Conservation (phyloP, 2,888 invertebrate genomes). For the Caenorhabditis macrosperma region DNA sequence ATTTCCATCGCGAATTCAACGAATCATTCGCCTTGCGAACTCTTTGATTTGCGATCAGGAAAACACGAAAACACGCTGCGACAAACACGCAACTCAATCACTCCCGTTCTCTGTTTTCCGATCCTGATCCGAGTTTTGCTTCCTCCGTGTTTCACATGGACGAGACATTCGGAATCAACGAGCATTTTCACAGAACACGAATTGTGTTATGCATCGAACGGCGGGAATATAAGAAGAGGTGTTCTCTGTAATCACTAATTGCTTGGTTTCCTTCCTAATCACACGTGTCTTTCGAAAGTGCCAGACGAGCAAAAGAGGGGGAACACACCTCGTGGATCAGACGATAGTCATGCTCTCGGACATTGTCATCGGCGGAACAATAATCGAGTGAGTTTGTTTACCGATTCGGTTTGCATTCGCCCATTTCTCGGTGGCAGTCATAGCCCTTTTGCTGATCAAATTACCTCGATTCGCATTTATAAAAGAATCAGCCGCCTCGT, state of each 20-base stretch:
- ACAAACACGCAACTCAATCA: neutral
- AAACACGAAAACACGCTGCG: neutral
- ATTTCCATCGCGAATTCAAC: too few species aligned
- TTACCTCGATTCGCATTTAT: neutral
- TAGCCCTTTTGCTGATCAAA: too few species aligned
- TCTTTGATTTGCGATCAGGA: neutral
- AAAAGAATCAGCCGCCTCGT: too few species aligned
- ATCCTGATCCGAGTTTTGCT: neutral
- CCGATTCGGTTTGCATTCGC: too few species aligned
- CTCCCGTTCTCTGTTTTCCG: neutral
- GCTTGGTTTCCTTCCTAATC: conserved; percentile 1
- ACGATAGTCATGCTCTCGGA: conserved; percentile 40
- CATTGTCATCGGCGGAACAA: conserved; percentile 7
- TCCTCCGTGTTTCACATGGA: conserved; percentile 14
- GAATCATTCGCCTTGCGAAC: neutral
- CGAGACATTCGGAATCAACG: neutral
- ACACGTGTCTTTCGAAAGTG: neutral
- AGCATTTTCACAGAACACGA: conserved; percentile 31
- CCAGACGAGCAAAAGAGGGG: neutral
- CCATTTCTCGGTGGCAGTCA: too few species aligned
- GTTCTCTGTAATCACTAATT: conserved; percentile 10
- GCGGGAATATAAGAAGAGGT: neutral
- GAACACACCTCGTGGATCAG: neutral
- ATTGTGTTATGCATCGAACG: conserved; percentile 2
- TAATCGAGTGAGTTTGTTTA: conserved; percentile 20